Evolutionary conservation across 64 coral and sea anemone species (phyloP).

Genomic region (Montipora capricornis): DNA sequence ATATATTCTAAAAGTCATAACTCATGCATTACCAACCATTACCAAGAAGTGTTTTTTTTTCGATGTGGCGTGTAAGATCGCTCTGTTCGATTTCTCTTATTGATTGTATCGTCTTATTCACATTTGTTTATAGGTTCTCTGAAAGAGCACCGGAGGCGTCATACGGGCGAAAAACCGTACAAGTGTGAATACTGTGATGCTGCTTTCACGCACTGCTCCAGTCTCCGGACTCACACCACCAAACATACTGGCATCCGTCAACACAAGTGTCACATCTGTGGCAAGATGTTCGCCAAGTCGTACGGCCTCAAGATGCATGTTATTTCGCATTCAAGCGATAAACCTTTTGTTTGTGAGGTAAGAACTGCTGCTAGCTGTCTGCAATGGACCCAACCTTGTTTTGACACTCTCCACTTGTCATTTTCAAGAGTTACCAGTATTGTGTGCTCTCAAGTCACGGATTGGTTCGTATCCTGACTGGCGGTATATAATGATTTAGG

Average conservation of each 20-base stretch:
- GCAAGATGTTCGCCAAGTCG: constrained; percentile 48
- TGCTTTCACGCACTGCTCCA: background rate
- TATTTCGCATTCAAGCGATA: constrained; percentile 39
- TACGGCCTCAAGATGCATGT: constrained; percentile 53
- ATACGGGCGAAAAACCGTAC: constrained; percentile 32
- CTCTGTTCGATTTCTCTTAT: too few species aligned
- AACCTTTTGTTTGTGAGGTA: constrained; percentile 48
- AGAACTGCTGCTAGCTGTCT: background rate
- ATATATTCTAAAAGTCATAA: too few species aligned
- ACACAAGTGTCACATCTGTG: constrained; percentile 32
- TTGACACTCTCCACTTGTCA: too few species aligned
- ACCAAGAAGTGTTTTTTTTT: too few species aligned
- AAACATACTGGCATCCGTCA: constrained; percentile 36
- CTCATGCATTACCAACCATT: too few species aligned
- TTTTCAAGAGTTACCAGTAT: too few species aligned
- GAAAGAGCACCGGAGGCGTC: constrained; percentile 33
- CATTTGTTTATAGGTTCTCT: constrained; percentile 9
- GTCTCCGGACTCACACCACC: constrained; percentile 17
- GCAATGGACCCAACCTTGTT: background rate
- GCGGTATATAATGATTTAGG: too few species aligned
- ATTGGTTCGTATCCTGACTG: too few species aligned
- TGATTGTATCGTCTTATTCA: background rate
- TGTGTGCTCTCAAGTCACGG: too few species aligned
- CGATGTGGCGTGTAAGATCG: too few species aligned
- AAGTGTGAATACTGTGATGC: constrained; percentile 46